Base-by-base conservation (phyloP, 2,888 invertebrate genomes). In the Galerucella pusilla region DNA sequence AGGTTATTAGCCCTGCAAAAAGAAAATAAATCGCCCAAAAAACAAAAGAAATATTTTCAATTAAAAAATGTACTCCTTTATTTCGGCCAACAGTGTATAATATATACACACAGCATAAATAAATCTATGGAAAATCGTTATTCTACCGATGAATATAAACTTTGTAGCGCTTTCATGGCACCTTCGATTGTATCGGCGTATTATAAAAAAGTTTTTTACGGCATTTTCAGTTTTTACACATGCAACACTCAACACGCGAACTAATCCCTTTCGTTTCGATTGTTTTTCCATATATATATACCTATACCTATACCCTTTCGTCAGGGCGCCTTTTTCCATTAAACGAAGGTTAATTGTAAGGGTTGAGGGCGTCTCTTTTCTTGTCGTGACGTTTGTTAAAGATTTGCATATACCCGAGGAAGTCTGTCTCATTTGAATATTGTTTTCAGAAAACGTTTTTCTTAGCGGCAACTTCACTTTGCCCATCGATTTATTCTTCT, bases 201-300 rank as follows among this genome's bases (percentile, higher is more conserved):
- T 85, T 85, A 85, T 85, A 85, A 85, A 85, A 84, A 81, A 81
- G 83, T 84, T 85, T 84, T 70, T 86, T 85, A 86, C 86, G 85
- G 85, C 85, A 83, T 86, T 86, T 77, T 78, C 79, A 79, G 79
- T 79, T 79, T 86, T 86, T 86, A 85, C 85, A 86, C 86, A 86
- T 86, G 86, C 86, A 84, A 85, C 81, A 83, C 81, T 80, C 77
- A 81, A 82, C 85, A 85, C 85, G 85, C 85, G 83, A 85, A 77
- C 77, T 76, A 77, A 78, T 81, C 80, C 79, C 79, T 80, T 35
- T 79, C 80, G 78, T 79, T 80, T 68, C 75, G 76, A 80, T 79
- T 79, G 81, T 77, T 79, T 76, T 75, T 69, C 75, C 72, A 75
- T 68, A 35, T 35, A 35, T 35, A 35, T 4, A 28, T n/a, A n/a